These are phyloP conservation scores for Crematogaster levior DNA, from an alignment of 2,888 invertebrate genomes.

Conservation along the genomic window DNA sequence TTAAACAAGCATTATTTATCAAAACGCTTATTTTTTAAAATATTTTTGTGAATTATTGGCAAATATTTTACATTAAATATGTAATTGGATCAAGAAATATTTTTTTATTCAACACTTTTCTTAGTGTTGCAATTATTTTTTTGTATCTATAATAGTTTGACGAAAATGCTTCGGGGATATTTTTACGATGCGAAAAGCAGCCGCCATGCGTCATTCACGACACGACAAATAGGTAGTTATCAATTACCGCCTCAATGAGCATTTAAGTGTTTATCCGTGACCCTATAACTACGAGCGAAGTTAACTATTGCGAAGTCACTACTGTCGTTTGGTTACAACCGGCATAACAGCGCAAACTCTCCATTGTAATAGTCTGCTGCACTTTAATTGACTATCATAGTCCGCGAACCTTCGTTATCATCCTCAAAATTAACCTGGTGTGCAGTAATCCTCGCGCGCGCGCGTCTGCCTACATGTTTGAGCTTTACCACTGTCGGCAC, in stretches of 20 bases:
- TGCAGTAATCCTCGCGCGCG: constrained; percentile 50
- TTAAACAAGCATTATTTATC: no score
- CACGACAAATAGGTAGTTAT: constrained; percentile 43
- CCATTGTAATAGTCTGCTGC: constrained; percentile 52
- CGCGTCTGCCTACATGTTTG: constrained; percentile 40
- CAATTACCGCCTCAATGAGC: constrained; percentile 46
- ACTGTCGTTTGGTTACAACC: constrained; percentile 15
- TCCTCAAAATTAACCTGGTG: constrained; percentile 57
- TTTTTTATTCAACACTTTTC: no score
- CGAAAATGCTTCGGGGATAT: neutral
- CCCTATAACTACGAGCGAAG: constrained; percentile 26
- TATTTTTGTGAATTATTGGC: no score
- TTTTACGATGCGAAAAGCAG: neutral
- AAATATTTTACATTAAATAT: no score
- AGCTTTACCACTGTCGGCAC: constrained; percentile 53
- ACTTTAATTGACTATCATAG: constrained; percentile 58
- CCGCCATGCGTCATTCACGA: constrained; percentile 1
- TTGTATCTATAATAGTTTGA: neutral
- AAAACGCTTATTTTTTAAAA: no score
- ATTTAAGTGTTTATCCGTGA: constrained; percentile 40
- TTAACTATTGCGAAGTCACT: constrained; percentile 51
- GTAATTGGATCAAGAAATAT: no score
- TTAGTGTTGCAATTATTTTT: neutral
- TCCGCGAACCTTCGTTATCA: constrained; percentile 62
- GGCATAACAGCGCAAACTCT: constrained; percentile 46